Conservation (phyloP, 1,140 invertebrate species). For the Akabosia matsudoensis region DNA sequence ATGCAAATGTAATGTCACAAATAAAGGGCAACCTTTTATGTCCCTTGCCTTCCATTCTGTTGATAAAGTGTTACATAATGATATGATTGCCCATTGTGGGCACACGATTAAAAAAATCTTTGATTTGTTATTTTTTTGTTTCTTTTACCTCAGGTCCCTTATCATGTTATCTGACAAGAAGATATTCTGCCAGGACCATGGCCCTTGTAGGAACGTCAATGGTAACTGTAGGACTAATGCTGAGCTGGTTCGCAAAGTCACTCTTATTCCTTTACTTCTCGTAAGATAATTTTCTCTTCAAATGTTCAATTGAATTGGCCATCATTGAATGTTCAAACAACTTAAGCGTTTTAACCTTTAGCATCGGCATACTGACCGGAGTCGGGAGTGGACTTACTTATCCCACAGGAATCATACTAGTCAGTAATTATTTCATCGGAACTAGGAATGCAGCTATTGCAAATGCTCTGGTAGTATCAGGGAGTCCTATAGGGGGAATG, state of each 20-base stretch:
- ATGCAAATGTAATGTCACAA: not conserved
- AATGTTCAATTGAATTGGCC: too few relatives aligned
- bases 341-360: too few relatives aligned
- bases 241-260: conserved; percentile 13
- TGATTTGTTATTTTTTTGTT: not conserved
- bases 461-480: not conserved
- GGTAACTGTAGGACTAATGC: not conserved
- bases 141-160: not conserved
- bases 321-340: not conserved
- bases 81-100: too few relatives aligned
- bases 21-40: not conserved
- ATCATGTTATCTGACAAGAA: not conserved
- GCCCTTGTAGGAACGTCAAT: not conserved
- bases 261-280: conserved; percentile 10
- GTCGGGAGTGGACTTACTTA: not conserved
- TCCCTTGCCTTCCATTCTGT: not conserved
- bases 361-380: not conserved
- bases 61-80: not conserved
- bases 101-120: not conserved
- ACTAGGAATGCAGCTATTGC: not conserved
- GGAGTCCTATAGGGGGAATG: conserved; percentile 9
- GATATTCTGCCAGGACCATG: not conserved
- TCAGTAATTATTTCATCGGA: conserved; percentile 1
- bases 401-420: not conserved
- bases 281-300: not conserved